Percentiles rank a stretch among this genome's conserved stretches.
These are phyloP conservation scores for Xiphydria camelus DNA, from an alignment of 2,888 invertebrate species.

Conservation along the genomic window DNA sequence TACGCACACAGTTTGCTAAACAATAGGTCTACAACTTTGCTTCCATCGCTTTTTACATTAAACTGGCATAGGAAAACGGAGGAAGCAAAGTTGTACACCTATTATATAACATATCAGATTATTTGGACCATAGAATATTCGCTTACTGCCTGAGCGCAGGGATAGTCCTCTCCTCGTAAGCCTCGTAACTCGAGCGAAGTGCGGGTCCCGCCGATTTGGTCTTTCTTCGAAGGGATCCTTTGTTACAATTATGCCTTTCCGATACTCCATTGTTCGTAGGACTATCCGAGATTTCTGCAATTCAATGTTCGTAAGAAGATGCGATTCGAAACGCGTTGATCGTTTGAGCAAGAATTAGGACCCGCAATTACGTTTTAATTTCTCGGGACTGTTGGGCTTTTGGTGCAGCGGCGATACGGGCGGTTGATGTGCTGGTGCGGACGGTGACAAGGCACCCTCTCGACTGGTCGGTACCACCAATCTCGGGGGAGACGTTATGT, in stretches of 20 bases:
- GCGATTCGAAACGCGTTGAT: too few species aligned
- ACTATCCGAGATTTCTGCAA: conserved; percentile 55
- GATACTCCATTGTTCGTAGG: conserved; percentile 60
- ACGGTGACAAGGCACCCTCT: conserved; percentile 58
- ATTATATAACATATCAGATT: too few species aligned
- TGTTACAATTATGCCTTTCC: conserved; percentile 51
- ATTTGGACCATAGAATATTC: neutral
- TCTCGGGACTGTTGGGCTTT: conserved; percentile 60
- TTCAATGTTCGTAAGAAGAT: conserved; percentile 19
- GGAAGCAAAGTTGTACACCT: conserved; percentile 5
- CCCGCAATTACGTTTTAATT: conserved; percentile 9
- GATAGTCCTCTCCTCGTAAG: conserved; percentile 83
- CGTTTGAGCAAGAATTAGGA: neutral
- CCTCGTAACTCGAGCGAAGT: conserved; percentile 72
- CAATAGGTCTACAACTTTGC: too few species aligned
- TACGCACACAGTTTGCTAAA: too few species aligned
- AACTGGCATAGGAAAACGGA: neutral
- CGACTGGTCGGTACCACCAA: conserved; percentile 50
- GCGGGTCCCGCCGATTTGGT: conserved; percentile 58
- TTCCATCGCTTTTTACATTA: too few species aligned
- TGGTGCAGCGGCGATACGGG: conserved; percentile 62
- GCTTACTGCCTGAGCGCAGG: conserved; percentile 85
- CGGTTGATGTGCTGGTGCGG: conserved; percentile 55
- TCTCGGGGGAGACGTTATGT: conserved; percentile 45
- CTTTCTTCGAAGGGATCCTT: conserved; percentile 64